A percentile compares a stretch with the other conserved stretches of the same genome.
Conservation (phyloP, 30 jellyfish, hydroid and myxozoan species). For the Haliclystus octoradiatus region DNA sequence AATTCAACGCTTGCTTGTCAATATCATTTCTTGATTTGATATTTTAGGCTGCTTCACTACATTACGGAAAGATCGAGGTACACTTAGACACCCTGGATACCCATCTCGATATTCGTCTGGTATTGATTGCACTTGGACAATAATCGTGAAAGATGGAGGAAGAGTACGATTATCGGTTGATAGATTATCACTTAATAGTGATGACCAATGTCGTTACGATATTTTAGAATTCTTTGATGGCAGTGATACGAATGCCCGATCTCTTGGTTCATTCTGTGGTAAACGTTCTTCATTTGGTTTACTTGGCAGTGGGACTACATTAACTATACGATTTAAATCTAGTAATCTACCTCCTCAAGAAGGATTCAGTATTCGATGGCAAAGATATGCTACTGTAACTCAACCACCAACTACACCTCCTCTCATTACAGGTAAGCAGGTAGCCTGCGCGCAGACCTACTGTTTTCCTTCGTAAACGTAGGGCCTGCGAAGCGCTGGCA, state of each 20-base stretch:
- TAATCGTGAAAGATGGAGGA: slow-evolving; percentile 27
- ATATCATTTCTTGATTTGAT: no score
- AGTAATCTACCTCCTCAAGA: neutral
- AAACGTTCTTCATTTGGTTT: slow-evolving; percentile 17
- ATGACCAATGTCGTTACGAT: slow-evolving; percentile 56
- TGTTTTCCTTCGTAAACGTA: no score
- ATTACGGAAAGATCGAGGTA: slow-evolving; percentile 15
- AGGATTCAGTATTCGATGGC: slow-evolving; percentile 1
- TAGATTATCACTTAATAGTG: slow-evolving; percentile 36
- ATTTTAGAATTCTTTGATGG: slow-evolving; percentile 52
- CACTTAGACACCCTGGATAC: slow-evolving; percentile 64
- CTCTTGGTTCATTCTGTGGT: slow-evolving; percentile 57
- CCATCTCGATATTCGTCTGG: slow-evolving; percentile 37
- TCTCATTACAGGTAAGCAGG: no score
- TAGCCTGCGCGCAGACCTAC: no score
- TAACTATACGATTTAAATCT: neutral
- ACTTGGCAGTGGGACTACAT: slow-evolving; percentile 23
- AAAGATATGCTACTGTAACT: neutral
- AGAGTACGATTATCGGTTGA: slow-evolving; percentile 32
- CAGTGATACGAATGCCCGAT: slow-evolving; percentile 1
- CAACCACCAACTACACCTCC: neutral
- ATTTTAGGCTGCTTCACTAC: neutral
- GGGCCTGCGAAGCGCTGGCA: no score
- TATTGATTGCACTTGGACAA: slow-evolving; percentile 26
- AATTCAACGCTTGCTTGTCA: no score